Percentiles rank a stretch among this genome's conserved stretches.
Conservation (phyloP, 2,888 invertebrate genomes). For the Crioceris asparagi region DNA sequence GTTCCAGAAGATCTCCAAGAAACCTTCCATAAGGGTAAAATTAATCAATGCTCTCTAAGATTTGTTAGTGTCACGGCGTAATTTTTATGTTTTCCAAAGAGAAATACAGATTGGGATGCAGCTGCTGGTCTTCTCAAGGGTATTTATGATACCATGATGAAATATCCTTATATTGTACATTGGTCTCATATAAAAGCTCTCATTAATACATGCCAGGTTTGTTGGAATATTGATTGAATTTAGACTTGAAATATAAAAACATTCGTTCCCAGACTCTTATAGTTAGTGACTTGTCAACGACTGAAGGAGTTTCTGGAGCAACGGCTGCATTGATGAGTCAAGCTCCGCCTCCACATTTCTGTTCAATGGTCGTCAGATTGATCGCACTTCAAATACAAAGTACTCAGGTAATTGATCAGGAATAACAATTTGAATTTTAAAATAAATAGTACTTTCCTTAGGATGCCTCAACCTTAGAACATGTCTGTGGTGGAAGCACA, state of each 20-base stretch:
- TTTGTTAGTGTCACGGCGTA: not conserved
- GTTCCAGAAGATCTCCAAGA: conserved; percentile 94
- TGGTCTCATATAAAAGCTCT: conserved; percentile 88
- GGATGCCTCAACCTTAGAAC: conserved; percentile 84
- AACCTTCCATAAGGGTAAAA: conserved; percentile 71
- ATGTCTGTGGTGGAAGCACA: conserved; percentile 86
- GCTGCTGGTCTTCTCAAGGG: conserved; percentile 90
- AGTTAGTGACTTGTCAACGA: conserved; percentile 60
- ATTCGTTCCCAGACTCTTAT: conserved; percentile 53
- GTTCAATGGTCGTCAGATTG: conserved; percentile 89
- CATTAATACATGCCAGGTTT: conserved; percentile 76
- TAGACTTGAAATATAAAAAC: too few relatives aligned
- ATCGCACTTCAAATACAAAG: conserved; percentile 93
- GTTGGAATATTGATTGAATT: too few relatives aligned
- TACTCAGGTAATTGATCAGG: conserved; percentile 55
- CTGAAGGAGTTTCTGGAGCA: conserved; percentile 68
- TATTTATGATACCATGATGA: conserved; percentile 84
- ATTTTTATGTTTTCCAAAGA: conserved; percentile 44
- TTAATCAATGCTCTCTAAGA: not conserved
- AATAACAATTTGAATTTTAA: too few relatives aligned
- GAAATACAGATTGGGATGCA: conserved; percentile 96
- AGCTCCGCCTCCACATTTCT: conserved; percentile 90
- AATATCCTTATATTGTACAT: conserved; percentile 93
- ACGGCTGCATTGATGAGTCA: conserved; percentile 81
- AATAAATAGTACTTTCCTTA: too few relatives aligned